phyloP scores from a whole-genome alignment of 2,113 vertebrate species.

The Neodon shergylaensis region DNA sequence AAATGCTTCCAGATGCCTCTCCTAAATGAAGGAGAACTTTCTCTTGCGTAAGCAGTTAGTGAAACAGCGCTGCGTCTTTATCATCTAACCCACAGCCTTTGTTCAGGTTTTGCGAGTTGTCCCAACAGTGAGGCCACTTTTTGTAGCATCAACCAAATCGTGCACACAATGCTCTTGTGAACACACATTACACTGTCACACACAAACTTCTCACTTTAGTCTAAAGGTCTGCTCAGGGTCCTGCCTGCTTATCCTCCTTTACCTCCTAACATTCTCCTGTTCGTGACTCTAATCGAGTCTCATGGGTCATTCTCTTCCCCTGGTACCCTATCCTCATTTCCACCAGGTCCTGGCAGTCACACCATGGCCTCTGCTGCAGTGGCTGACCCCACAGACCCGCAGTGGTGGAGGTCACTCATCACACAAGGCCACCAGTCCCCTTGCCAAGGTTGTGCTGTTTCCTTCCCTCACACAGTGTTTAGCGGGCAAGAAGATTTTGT shows the following conservation, averaged over 20 bases:
- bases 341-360: not conserved
- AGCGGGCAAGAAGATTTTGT: not conserved
- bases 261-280: not conserved
- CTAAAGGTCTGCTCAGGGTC: not conserved
- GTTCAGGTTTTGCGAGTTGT: not conserved
- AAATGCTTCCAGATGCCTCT: not conserved
- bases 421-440: not conserved
- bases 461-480: not conserved
- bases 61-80: not conserved
- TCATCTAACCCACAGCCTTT: constrained; percentile 2
- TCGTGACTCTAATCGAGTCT: not conserved
- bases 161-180: no score
- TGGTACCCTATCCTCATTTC: not conserved
- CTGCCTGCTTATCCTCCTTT: not conserved
- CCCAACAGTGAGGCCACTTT: not conserved
- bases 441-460: not conserved
- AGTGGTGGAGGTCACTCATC: not conserved
- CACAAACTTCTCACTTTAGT: not conserved
- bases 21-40: constrained; percentile 40
- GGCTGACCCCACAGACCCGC: not conserved
- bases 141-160: not conserved
- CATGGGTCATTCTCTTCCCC: not conserved
- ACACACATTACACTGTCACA: not conserved
- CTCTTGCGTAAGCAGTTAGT: not conserved
- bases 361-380: not conserved